Base-by-base conservation (phyloP, 53 echinoderm and acorn worm species). In the Paracentrotus lividus region DNA sequence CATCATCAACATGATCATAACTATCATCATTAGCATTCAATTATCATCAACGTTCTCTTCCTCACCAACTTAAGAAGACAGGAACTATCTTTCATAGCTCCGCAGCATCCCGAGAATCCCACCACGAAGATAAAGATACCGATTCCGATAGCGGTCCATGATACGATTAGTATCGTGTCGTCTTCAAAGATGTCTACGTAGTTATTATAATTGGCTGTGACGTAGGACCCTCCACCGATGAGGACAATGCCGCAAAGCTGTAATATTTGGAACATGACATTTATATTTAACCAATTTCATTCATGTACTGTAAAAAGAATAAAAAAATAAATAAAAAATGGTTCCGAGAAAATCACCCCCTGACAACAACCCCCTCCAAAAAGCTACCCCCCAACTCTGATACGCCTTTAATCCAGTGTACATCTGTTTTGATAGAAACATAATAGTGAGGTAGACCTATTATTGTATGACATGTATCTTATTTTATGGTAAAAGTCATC, bases 71-170 rank as follows among this genome's bases (percentile, higher is more conserved):
- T 91, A 3, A 97, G 95, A 16, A 90, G 55, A 49, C 90, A 85
- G 0, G 32, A 40, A 84, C 55, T 93, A 36, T 95, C 94, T 29
- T 58, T 43, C 9, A 91, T 44, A 13, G 96, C 92, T 24, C 95
- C 97, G 88, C 94, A 93, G 86, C 95, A 95, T 15, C 94, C 94
- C 26, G 85, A 61, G 85, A 97, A 93, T 0, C 93, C 95, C 56
- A 97, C 93, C 49, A 97, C 76, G 88, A 95, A 93, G 18, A 94
- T 91, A 64, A 94, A 93, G 94, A 94, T 90, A 0, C 97, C 97
- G 18, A 94, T 84, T 10, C 93, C 95, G 61, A 97, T 94, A 40
- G 93, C 32, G 6, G 93, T 85, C 20, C 92, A 94, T 47, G 92
- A 88, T 7, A 95, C 90, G 1, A 52, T 59, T 60, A 55, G 40